Percentiles rank a stretch among this genome's conserved stretches.
These are phyloP conservation scores for Hydrocynus forskahlii DNA, from an alignment of 2,797 vertebrate species.

Conservation along the genomic window DNA sequence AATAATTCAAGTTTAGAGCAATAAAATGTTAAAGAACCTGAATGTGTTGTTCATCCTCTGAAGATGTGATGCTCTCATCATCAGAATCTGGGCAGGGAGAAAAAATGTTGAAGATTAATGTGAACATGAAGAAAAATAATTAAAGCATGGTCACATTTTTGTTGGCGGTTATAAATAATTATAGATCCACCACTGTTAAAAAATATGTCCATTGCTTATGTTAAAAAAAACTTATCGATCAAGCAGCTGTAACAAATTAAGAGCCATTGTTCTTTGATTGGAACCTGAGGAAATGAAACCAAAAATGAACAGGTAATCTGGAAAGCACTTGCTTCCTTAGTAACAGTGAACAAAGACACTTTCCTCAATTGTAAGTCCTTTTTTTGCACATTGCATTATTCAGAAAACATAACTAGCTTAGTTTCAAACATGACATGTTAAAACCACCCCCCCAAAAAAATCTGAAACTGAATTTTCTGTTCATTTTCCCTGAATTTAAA, in stretches of 20 bases:
- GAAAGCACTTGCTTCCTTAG: slow-evolving; percentile 3
- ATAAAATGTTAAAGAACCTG: slow-evolving; percentile 64
- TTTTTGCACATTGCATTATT: not conserved
- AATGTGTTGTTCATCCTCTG: slow-evolving; percentile 73
- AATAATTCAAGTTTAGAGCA: not conserved
- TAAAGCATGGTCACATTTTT: not conserved
- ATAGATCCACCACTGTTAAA: not conserved
- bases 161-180: not conserved
- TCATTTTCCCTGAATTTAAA: not conserved
- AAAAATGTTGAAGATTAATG: not conserved
- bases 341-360: not conserved
- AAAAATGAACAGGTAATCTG: too few species aligned
- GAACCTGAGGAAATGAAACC: slow-evolving; percentile 8
- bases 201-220: not conserved
- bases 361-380: not conserved
- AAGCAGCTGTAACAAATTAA: not conserved
- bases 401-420: not conserved
- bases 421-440: not conserved
- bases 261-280: not conserved
- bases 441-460: too few species aligned
- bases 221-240: not conserved
- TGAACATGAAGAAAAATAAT: not conserved
- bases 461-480: not conserved
- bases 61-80: slow-evolving; percentile 62
- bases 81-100: slow-evolving; percentile 63